Evolutionary conservation across 2,797 vertebrate species (phyloP).

Genomic region (Argyrosomus regius): DNA sequence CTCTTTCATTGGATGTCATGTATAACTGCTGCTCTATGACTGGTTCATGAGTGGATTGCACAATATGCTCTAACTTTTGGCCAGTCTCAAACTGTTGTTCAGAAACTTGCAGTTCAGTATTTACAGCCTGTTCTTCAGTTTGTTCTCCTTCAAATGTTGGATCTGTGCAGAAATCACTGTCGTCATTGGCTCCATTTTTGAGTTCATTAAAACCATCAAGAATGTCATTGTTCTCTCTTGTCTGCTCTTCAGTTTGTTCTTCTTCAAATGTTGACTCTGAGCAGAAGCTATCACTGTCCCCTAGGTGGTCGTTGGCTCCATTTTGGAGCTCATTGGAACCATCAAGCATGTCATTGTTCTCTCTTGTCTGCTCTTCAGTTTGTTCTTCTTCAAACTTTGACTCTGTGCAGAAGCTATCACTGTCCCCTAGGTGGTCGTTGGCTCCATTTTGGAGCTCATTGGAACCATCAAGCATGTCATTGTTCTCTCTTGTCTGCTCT

Average conservation of each 20-base stretch:
- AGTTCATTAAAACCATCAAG: too few relatives aligned
- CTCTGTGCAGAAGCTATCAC: constrained; percentile 64
- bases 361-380: constrained; percentile 10
- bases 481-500: background rate
- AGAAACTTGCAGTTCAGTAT: constrained; percentile 13
- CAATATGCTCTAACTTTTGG: constrained; percentile 2
- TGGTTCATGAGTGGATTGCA: background rate
- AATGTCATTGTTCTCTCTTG: too few relatives aligned
- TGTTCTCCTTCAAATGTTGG: too few relatives aligned
- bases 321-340: too few relatives aligned
- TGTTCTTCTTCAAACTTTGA: constrained; percentile 55
- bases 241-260: too few relatives aligned
- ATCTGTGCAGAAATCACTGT: too few relatives aligned
- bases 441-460: constrained; percentile 1
- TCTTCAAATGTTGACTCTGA: too few relatives aligned
- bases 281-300: too few relatives aligned
- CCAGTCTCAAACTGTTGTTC: constrained; percentile 2
- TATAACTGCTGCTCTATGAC: constrained; percentile 1
- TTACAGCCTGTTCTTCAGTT: background rate
- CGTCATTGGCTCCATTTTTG: too few relatives aligned
- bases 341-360: too few relatives aligned
- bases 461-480: too few relatives aligned
- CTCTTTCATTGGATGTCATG: constrained; percentile 5
- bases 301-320: background rate
- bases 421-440: background rate